Evolutionary conservation across 53 echinoderm and acorn worm genomes (phyloP).

Genomic region (Paracentrotus lividus): DNA sequence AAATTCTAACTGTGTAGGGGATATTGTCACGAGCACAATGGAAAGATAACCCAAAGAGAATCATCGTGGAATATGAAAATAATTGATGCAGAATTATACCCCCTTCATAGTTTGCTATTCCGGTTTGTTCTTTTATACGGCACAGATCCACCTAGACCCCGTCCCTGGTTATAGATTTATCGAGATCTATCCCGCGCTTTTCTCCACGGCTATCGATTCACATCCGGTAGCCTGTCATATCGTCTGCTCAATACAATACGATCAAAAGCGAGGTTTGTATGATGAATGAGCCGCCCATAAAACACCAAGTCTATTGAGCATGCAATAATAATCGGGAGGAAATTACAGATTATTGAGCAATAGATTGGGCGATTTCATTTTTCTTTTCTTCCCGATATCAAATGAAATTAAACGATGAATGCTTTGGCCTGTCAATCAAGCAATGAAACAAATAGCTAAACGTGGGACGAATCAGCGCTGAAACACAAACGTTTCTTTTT

Average conservation of each 20-base stretch:
- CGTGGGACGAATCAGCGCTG: not conserved
- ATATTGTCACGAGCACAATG: slow-evolving; percentile 21
- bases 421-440: slow-evolving; percentile 44
- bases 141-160: not conserved
- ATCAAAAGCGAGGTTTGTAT: not conserved
- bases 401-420: slow-evolving; percentile 33
- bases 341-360: slow-evolving; percentile 55
- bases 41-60: not conserved
- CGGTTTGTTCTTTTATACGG: not conserved
- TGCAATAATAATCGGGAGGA: slow-evolving; percentile 53
- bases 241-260: not conserved
- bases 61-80: slow-evolving; percentile 8
- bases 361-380: slow-evolving; percentile 45
- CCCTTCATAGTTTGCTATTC: not conserved
- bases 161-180: not conserved
- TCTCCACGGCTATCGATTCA: slow-evolving; percentile 17
- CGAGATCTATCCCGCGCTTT: not conserved
- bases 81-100: slow-evolving; percentile 46
- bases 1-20: slow-evolving; percentile 7
- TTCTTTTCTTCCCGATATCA: slow-evolving; percentile 6
- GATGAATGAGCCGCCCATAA: slow-evolving; percentile 3
- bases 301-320: slow-evolving; percentile 49
- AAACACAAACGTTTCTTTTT: slow-evolving; percentile 15
- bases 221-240: slow-evolving; percentile 34
- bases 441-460: slow-evolving; percentile 8